A percentile compares a stretch with the other conserved stretches of the same genome.
phyloP scores from a whole-genome alignment of 1,140 invertebrate species.

The Bombus sibiricus region DNA sequence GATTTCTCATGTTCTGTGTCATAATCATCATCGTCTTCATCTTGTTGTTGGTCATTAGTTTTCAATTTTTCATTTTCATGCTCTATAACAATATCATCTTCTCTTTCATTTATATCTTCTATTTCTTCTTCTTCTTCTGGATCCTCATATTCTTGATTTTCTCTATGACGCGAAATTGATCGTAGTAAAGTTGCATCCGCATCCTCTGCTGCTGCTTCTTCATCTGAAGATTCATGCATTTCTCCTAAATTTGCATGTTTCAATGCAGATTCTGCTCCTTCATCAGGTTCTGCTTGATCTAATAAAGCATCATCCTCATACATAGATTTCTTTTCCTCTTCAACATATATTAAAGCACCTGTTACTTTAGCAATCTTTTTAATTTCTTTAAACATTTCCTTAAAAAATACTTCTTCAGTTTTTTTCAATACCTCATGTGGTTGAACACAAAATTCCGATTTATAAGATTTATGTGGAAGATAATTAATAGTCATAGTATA shows the following conservation, averaged over 20 bases:
- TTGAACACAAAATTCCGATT: constrained; percentile 87
- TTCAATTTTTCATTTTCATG: constrained; percentile 43
- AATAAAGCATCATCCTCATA: constrained; percentile 80
- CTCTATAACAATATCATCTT: constrained; percentile 80
- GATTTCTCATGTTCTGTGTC: constrained; percentile 75
- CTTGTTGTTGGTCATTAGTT: constrained; percentile 77
- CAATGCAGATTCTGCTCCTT: constrained; percentile 45
- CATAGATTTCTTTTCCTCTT: constrained; percentile 75
- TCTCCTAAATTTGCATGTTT: constrained; percentile 78
- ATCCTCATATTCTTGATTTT: constrained; percentile 91
- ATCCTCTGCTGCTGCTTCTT: constrained; percentile 84
- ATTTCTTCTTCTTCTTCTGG: constrained; percentile 83
- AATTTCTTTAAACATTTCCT: constrained; percentile 84
- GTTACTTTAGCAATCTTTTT: constrained; percentile 80
- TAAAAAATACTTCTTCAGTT: constrained; percentile 87
- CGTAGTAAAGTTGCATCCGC: constrained; percentile 85
- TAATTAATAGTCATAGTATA: constrained; percentile 88
- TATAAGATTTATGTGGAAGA: constrained; percentile 88
- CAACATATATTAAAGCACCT: constrained; percentile 75
- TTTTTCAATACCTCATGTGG: constrained; percentile 88
- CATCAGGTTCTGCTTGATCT: constrained; percentile 76
- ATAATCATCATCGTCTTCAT: constrained; percentile 68
- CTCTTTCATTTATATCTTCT: constrained; percentile 79
- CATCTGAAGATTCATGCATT: constrained; percentile 85
- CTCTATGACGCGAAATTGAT: constrained; percentile 84